Evolutionary conservation across 2,113 vertebrate species (phyloP), one percentile per base, ranked within the genome.

Genomic region (Planiliza haematocheilus): DNA sequence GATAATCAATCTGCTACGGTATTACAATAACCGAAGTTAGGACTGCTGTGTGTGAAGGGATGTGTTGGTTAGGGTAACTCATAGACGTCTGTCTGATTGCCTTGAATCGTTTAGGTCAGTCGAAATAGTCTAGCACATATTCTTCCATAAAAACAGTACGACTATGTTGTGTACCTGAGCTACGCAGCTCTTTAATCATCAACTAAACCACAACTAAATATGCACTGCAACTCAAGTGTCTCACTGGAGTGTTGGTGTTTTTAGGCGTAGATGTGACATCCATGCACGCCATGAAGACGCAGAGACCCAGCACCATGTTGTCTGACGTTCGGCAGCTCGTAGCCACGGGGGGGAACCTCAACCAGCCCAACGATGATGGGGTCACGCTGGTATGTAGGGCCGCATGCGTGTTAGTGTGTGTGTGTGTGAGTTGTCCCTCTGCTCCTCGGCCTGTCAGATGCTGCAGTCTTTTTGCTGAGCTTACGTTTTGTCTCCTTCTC

Each of bases 191-290:
- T 30, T 30, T 30, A 30, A 30, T 30, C 24, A 30, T 30, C 24
- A 30, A 30, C 24, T 3, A 30, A 30, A 30, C 24, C 2, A 30
- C 9, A 52, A 8, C 10, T 7, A 16, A 43, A n/a, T 0, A 24
- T 13, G 20, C 14, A 8, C 8, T 70, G 8, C 10, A 45, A 48
- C 4, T 6, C 43, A 2, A 12, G 3, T 45, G 5, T 74, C 2
- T 39, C 12, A 34, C 2, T 49, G 7, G 10, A 39, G 4, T 59
- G 30, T 50, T 59, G 46, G 24, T 77, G 13, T 71, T 37, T 79
- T 67, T 71, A 98, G 97, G 97, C 43, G 93, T 98, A 72, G 95
- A 98, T 52, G 83, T 94, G 71, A 91, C 92, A 18, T 95, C 95
- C 0, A 80, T 97, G 81, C 93, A 91, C 36, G 91, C 96, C 63